Base-by-base conservation (phyloP, 2,888 invertebrate genomes). In the Drosophila austrosaltans region DNA sequence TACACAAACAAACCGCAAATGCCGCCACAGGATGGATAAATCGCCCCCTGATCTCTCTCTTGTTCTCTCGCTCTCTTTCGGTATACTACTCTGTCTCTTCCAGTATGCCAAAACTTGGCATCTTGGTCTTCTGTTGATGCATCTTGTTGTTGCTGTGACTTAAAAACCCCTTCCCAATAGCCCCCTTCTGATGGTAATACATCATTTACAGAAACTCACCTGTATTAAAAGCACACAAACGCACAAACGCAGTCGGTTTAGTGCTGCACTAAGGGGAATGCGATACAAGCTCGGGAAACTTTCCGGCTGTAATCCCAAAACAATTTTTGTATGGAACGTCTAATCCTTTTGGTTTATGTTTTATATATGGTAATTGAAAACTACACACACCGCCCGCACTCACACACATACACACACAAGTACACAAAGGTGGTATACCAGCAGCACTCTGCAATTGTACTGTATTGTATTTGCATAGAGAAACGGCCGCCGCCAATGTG, bases 291-390 rank as follows among this genome's bases (percentile, higher is more conserved):
- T 25, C 22, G 48, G 48, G 25, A 48, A 48, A 48, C 48, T 48
- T 48, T 48, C 48, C 48, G 48, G 67, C 66, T 72, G 81, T 78
- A 81, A 81, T 78, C 78, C 81, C 76, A 81, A 76, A 81, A 81
- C 78, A 81, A 76, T 66, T 78, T 76, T 66, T 77, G 80, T 64
- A 75, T 63, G 69, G 70, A 60, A 63, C 59, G 60, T 71, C 78
- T 82, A 86, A 89, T 89, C 89, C 85, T 87, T 72, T 72, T 86
- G 89, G 88, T 86, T 86, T 89, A 82, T 86, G 81, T 80, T 85
- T 81, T 57, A 57, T 57, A 57, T 75, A 87, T 82, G 89, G 72
- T 87, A 82, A 89, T 86, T 74, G 74, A 57, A 39, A 39, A 32
- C 57, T 77, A 48, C 22, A 73, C 69, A 67, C 72, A 72, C 75